Percentiles rank a stretch among this genome's conserved stretches.
Conservation (phyloP, 2,888 invertebrate species). For the Dryobotodes eremita region DNA sequence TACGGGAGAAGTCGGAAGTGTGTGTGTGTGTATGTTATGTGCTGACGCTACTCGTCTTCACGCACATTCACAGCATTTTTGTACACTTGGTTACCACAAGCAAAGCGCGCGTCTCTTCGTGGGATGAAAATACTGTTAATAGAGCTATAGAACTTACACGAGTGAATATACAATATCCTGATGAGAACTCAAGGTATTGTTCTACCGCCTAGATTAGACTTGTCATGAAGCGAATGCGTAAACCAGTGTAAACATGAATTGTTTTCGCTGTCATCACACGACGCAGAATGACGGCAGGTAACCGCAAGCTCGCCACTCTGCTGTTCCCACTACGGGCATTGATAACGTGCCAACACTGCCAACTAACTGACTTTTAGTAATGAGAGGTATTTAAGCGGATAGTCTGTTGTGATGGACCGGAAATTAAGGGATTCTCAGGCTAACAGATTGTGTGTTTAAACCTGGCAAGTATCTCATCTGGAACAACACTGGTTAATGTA, state of each 20-base stretch:
- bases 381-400: slow-evolving; percentile 21
- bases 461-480: slow-evolving; percentile 16
- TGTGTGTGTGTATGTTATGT: too few species aligned
- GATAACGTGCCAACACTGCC: slow-evolving; percentile 44
- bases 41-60: too few species aligned
- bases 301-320: slow-evolving; percentile 42
- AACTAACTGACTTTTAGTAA: slow-evolving; percentile 39
- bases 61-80: too few species aligned
- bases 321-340: slow-evolving; percentile 17
- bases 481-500: background rate
- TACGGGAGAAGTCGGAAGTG: too few species aligned
- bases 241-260: slow-evolving; percentile 20
- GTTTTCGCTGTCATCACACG: slow-evolving; percentile 39
- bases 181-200: background rate
- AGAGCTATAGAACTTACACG: background rate
- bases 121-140: too few species aligned
- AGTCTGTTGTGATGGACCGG: slow-evolving; percentile 10
- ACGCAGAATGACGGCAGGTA: slow-evolving; percentile 33
- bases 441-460: slow-evolving; percentile 14
- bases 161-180: background rate
- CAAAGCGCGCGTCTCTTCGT: too few species aligned
- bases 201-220: background rate
- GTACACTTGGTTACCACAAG: too few species aligned
- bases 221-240: slow-evolving; percentile 7
- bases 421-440: slow-evolving; percentile 21